These are phyloP conservation scores for Hypercompe scribonia DNA, from an alignment of 2,888 invertebrate genomes.

Conservation along the genomic window DNA sequence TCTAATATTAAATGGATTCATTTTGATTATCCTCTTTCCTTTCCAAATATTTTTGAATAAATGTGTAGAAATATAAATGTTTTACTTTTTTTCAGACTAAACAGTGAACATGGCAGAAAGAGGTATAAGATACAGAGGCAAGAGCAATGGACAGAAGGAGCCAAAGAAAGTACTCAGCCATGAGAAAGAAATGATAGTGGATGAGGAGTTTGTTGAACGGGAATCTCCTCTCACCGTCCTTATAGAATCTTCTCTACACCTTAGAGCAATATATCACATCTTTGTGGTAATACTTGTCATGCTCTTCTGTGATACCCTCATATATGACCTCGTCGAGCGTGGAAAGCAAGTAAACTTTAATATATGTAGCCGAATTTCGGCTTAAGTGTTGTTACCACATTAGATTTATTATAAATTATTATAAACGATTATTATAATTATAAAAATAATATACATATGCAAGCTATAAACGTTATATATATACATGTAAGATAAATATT, in stretches of 20 bases:
- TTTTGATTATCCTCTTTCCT: no score
- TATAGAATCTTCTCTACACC: slow-evolving; percentile 90
- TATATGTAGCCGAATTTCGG: neutral
- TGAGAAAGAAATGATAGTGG: slow-evolving; percentile 51
- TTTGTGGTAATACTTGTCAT: slow-evolving; percentile 92
- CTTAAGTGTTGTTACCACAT: neutral
- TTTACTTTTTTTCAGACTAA: slow-evolving; percentile 34
- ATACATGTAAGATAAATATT: no score
- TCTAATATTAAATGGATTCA: no score
- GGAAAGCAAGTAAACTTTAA: slow-evolving; percentile 89
- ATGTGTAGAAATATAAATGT: neutral
- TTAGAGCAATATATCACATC: slow-evolving; percentile 94
- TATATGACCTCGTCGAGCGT: slow-evolving; percentile 90
- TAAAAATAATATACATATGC: no score
- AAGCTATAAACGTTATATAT: no score
- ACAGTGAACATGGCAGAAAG: slow-evolving; percentile 38
- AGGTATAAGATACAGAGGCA: slow-evolving; percentile 33
- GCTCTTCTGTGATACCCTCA: slow-evolving; percentile 90
- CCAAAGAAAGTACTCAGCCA: slow-evolving; percentile 15
- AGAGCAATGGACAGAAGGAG: slow-evolving; percentile 31
- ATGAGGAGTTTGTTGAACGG: slow-evolving; percentile 87
- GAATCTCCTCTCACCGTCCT: slow-evolving; percentile 94
- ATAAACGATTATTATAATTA: no score
- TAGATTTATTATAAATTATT: no score
- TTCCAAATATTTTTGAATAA: no score